Base-by-base conservation (phyloP, 1,140 invertebrate genomes). In the Heliconius melpomene region DNA sequence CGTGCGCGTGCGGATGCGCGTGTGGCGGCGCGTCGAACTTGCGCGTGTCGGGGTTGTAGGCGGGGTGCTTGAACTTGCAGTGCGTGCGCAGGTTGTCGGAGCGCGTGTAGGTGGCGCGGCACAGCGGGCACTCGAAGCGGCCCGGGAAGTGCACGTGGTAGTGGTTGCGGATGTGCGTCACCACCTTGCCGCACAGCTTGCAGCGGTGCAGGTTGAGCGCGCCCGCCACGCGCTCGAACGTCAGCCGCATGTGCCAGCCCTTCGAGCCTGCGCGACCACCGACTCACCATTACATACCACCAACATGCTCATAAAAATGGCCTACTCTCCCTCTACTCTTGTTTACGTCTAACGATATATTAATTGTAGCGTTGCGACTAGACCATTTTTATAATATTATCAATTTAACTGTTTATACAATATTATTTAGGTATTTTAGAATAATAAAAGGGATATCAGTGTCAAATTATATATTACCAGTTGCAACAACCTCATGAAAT, bases 231-330 rank as follows among this genome's bases (percentile, higher is more conserved):
- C 97, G 97, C 96, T 98, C 97, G 96, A 98, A 98, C 94, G 97
- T 97, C 95, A 97, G 97, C 95, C 97, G 96, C 97, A 98, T 98
- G 96, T 97, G 97, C 97, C 97, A 97, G 96, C 97, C 97, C 97
- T 97, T 97, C 95, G 97, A 97, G 96, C 97, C 97, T 98, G 96
- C 96, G 97, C 79, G 80, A 18, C 72, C 52, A 72, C 72, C 77
- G 29, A 78, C 77, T 26, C 60, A 20, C 20, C 50, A 52, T 52
- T 18, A 20, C 76, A 26, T 23, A 36, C 77, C 20, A 52, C 20
- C 32, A 29, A 38, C n/a, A 26, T 38, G 50, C 46, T 52, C 46
- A 74, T 77, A 74, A 78, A 81, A 77, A 81, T 78, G 79, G 79
- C 79, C 72, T 76, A 70, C 72, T 70, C 75, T 72, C 54, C n/a